Evolutionary conservation across 2,113 vertebrate genomes (phyloP).

Genomic region (Nicator chloris): DNA sequence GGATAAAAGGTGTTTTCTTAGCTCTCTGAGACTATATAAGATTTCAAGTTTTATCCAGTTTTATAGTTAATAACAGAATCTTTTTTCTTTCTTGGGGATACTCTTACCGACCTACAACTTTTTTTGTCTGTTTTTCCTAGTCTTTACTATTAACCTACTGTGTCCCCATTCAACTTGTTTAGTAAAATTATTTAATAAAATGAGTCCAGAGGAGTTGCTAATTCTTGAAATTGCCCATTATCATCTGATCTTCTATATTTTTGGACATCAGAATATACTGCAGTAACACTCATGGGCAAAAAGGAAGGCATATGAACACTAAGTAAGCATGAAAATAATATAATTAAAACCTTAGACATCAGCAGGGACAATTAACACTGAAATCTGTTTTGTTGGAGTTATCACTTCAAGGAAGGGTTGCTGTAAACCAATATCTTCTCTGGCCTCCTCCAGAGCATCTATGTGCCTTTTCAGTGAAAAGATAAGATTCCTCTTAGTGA

Average conservation of each 20-base stretch:
- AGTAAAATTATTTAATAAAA: neutral
- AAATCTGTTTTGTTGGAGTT: neutral
- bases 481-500: neutral
- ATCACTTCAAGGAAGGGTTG: neutral
- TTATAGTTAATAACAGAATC: neutral
- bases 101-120: neutral
- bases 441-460: neutral
- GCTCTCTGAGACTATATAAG: neutral
- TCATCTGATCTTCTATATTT: neutral
- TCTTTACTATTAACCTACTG: neutral
- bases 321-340: neutral
- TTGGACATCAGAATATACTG: neutral
- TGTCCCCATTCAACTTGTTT: neutral
- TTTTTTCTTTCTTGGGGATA: neutral
- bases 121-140: neutral
- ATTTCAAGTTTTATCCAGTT: neutral
- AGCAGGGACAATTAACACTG: neutral
- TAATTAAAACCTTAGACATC: neutral
- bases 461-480: neutral
- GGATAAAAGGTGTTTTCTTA: neutral
- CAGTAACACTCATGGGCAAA: neutral
- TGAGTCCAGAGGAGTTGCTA: neutral
- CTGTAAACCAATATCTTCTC: neutral
- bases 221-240: neutral
- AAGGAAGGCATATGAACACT: neutral